Percentiles rank a stretch among this genome's conserved stretches.
Conservation (phyloP, 2,797 vertebrate genomes). For the Sarcoramphus papa region DNA sequence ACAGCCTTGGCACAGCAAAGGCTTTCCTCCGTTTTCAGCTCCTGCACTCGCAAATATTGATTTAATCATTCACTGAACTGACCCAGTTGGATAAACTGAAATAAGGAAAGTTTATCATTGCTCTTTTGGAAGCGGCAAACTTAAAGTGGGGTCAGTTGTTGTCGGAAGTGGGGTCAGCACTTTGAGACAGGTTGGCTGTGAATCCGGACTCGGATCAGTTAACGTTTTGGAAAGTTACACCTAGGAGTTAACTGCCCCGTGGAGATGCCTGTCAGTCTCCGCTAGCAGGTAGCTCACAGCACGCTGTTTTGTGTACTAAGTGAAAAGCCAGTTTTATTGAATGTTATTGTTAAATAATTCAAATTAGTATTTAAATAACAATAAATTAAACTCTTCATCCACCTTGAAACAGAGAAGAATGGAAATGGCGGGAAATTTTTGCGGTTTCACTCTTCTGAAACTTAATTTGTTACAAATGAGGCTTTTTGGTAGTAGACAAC, state of each 20-base stretch:
- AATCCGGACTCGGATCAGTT: fast-evolving
- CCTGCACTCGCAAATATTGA: background rate
- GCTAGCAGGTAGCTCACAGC: background rate
- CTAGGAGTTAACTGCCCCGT: background rate
- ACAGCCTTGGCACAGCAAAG: background rate
- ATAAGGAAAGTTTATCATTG: fast-evolving
- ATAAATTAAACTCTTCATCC: background rate
- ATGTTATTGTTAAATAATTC: background rate
- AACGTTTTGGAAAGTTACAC: fast-evolving
- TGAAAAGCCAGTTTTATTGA: background rate
- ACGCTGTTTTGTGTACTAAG: too few relatives aligned
- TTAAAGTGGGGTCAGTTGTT: background rate
- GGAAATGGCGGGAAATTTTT: background rate
- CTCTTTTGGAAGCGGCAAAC: background rate
- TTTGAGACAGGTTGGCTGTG: background rate
- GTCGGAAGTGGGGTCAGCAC: background rate
- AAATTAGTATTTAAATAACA: background rate
- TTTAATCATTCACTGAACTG: background rate
- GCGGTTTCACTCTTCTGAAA: background rate
- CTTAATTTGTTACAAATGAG: fast-evolving
- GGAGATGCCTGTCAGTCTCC: background rate
- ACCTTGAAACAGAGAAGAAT: background rate
- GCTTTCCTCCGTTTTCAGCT: background rate
- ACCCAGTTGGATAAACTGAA: background rate
- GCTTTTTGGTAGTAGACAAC: background rate